Evolutionary conservation across 2,113 vertebrate genomes (phyloP).

Genomic region (Anarhynchus alexandrinus): DNA sequence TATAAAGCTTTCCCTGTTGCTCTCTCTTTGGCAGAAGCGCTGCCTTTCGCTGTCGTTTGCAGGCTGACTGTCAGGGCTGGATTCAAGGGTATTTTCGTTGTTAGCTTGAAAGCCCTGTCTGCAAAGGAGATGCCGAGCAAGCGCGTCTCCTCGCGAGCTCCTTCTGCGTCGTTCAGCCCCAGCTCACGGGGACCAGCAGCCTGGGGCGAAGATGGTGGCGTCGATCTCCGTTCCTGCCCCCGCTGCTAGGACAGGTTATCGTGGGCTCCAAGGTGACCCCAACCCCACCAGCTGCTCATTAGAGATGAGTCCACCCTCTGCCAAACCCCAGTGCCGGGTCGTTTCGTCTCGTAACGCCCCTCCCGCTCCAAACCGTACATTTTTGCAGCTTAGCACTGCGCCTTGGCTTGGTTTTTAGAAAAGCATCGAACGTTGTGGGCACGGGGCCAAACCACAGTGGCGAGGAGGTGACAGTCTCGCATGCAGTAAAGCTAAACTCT

Average conservation of each 20-base stretch:
- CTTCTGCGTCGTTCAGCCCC: background rate
- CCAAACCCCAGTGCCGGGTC: background rate
- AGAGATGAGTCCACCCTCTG: background rate
- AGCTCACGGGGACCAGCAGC: background rate
- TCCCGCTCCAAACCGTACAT: background rate
- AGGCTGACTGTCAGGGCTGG: background rate
- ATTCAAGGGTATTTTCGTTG: background rate
- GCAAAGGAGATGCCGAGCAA: background rate
- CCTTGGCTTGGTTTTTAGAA: background rate
- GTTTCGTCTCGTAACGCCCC: rapidly evolving
- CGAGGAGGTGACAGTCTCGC: background rate
- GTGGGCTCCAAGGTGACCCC: background rate
- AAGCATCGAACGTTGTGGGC: background rate
- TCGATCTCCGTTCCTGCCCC: background rate
- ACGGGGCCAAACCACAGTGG: background rate
- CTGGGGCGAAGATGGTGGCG: background rate
- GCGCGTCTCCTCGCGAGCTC: rapidly evolving
- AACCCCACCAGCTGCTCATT: background rate
- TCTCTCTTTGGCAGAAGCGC: background rate
- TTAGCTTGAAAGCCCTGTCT: background rate
- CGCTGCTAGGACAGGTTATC: background rate
- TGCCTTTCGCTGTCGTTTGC: background rate
- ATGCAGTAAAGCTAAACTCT: background rate
- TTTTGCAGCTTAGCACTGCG: background rate
- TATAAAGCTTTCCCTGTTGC: background rate